Conservation (phyloP, 2,888 invertebrate species). For the Agriopis marginaria region DNA sequence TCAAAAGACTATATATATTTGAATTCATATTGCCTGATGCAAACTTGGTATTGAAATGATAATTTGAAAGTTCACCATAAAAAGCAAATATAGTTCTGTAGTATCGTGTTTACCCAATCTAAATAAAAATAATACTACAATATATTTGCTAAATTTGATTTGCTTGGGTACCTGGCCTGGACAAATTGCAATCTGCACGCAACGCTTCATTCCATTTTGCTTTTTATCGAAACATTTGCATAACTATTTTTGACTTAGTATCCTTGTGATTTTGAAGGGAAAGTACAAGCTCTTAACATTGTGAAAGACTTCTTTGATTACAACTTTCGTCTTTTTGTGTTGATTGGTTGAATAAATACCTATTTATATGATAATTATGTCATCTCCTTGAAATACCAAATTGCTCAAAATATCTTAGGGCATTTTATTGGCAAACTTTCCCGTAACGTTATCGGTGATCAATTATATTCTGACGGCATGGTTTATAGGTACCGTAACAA, state of each 20-base stretch:
- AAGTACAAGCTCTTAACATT: not conserved
- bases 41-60: slow-evolving; percentile 3
- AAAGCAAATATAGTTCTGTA: too few relatives aligned
- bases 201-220: not conserved
- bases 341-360: not conserved
- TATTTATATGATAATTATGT: not conserved
- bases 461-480: not conserved
- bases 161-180: not conserved
- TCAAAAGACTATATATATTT: not conserved
- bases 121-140: not conserved
- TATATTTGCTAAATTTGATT: not conserved
- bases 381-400: not conserved
- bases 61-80: not conserved
- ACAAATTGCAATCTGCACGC: slow-evolving; percentile 16
- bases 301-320: not conserved
- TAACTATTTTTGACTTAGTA: not conserved
- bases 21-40: not conserved
- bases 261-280: not conserved
- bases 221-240: not conserved
- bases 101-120: not conserved
- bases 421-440: not conserved
- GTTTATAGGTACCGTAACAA: not conserved
- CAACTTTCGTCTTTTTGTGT: not conserved
- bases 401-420: not conserved
- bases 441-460: not conserved